These are phyloP conservation scores for Phrynosoma platyrhinos DNA, from an alignment of 2,113 vertebrate species.

Conservation along the genomic window DNA sequence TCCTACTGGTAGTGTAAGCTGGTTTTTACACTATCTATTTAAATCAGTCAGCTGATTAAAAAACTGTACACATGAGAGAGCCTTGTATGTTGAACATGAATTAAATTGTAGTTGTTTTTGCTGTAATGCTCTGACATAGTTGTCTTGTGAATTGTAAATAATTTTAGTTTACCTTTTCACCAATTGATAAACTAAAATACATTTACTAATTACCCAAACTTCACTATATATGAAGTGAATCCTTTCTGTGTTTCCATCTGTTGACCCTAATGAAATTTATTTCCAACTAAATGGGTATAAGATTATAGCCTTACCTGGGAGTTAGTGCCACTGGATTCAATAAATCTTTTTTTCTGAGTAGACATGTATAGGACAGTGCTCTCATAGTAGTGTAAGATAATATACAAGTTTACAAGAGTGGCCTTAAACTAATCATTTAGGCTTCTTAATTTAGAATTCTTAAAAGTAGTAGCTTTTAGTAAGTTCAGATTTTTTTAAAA, in stretches of 20 bases:
- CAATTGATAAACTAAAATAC: no score
- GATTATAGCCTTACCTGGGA: neutral
- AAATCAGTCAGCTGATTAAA: no score
- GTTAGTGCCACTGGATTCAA: neutral
- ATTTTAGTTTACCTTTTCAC: no score
- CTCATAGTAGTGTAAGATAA: neutral
- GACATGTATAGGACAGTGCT: neutral
- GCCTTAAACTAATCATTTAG: neutral
- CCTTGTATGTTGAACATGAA: no score
- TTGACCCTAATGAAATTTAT: neutral
- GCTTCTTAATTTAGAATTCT: neutral
- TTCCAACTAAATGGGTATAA: neutral
- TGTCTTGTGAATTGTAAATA: no score
- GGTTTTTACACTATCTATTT: no score
- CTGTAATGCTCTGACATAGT: no score
- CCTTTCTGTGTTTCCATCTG: no score
- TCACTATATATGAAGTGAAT: neutral
- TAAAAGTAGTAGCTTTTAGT: no score
- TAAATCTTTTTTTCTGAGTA: neutral
- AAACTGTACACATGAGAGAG: no score
- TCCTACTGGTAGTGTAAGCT: no score
- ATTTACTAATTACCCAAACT: no score
- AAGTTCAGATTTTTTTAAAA: neutral
- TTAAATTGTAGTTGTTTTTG: neutral
- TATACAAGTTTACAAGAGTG: neutral